Percentiles rank a stretch among this genome's conserved stretches.
These are phyloP conservation scores for Melinopterus prodromus DNA, from an alignment of 2,888 invertebrate species.

Conservation along the genomic window DNA sequence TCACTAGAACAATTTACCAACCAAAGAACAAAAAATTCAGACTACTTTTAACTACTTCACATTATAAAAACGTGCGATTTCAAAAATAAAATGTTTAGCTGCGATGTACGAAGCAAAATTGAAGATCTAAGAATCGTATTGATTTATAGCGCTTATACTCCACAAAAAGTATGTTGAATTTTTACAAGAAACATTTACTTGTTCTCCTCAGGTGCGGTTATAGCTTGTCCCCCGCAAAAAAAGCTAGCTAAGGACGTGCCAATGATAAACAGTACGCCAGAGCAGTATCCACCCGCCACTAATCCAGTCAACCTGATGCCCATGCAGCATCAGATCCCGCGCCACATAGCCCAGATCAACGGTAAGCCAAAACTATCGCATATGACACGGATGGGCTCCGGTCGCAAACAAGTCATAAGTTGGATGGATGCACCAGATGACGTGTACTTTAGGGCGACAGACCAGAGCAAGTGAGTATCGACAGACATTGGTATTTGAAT, in stretches of 20 bases:
- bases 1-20: no score
- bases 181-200: slow-evolving; percentile 14
- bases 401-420: slow-evolving; percentile 91
- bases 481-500: background rate
- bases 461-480: slow-evolving; percentile 82
- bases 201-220: slow-evolving; percentile 52
- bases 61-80: no score
- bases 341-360: slow-evolving; percentile 78
- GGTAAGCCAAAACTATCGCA: slow-evolving; percentile 85
- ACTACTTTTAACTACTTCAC: no score
- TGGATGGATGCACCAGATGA: slow-evolving; percentile 99
- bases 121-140: no score
- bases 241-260: slow-evolving; percentile 74
- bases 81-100: no score
- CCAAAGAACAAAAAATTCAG: no score
- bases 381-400: slow-evolving; percentile 77
- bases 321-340: slow-evolving; percentile 73
- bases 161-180: no score
- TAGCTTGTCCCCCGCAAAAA: slow-evolving; percentile 74
- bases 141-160: no score
- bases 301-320: slow-evolving; percentile 72
- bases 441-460: slow-evolving; percentile 93
- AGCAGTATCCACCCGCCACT: slow-evolving; percentile 77
- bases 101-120: no score
- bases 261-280: slow-evolving; percentile 49